Evolutionary conservation across 1,140 invertebrate species (phyloP).

Genomic region (Mya arenaria): DNA sequence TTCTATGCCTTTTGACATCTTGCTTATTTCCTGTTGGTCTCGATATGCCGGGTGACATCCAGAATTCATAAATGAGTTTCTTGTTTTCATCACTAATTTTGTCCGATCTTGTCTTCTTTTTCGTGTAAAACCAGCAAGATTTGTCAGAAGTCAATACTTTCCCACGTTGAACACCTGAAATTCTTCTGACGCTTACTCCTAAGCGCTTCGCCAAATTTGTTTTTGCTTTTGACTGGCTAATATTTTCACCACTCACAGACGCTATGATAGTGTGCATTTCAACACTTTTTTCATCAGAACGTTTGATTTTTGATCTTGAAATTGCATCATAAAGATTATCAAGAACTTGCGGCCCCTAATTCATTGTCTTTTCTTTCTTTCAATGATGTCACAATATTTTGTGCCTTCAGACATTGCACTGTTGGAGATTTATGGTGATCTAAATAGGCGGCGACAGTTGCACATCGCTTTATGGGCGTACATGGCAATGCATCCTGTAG

Average conservation of each 20-base stretch:
- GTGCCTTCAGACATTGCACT: not conserved
- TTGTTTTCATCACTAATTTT: not conserved
- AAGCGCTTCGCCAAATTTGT: constrained; percentile 6
- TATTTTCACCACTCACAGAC: constrained; percentile 1
- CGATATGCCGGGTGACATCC: not conserved
- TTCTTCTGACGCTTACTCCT: not conserved
- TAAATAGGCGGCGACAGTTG: constrained; percentile 5
- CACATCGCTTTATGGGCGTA: not conserved
- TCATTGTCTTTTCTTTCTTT: not conserved
- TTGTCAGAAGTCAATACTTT: not conserved
- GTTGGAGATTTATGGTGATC: not conserved
- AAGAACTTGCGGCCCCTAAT: not conserved
- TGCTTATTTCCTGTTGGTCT: constrained; percentile 21
- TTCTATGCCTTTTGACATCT: constrained; percentile 20
- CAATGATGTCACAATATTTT: not conserved
- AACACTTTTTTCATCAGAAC: not conserved
- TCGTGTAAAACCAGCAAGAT: not conserved
- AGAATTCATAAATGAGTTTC: constrained; percentile 7
- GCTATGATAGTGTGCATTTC: not conserved
- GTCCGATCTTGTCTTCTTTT: not conserved
- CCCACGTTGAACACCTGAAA: not conserved
- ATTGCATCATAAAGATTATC: not conserved
- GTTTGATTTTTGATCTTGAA: not conserved
- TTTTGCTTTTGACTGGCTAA: not conserved
- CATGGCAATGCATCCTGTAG: not conserved